Evolutionary conservation across 2,113 vertebrate genomes (phyloP).

Genomic region (Clarias gariepinus): DNA sequence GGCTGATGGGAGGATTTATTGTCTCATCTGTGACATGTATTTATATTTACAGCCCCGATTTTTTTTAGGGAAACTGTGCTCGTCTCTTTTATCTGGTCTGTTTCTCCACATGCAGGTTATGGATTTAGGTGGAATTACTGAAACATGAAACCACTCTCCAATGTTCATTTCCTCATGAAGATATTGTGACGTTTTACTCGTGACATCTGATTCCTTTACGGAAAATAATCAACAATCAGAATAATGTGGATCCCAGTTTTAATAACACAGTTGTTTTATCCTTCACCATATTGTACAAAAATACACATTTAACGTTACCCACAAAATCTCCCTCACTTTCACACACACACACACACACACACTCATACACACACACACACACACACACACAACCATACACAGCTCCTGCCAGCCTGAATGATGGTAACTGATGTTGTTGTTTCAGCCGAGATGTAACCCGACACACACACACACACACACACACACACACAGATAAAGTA

Average conservation of each 20-base stretch:
- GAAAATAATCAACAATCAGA: neutral
- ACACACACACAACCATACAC: conserved; percentile 17
- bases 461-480: neutral
- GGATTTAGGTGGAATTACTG: neutral
- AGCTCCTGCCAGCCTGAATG: neutral
- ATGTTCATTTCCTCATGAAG: neutral
- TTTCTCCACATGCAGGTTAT: neutral
- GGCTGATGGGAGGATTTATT: neutral
- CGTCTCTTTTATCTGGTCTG: neutral
- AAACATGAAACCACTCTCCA: neutral
- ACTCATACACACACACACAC: neutral
- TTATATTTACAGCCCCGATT: neutral
- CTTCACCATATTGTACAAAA: neutral
- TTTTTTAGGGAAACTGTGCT: neutral
- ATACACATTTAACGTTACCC: neutral
- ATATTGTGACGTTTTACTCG: neutral
- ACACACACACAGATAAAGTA: neutral
- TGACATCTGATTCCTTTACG: neutral
- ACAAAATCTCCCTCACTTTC: neutral
- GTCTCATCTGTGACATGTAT: neutral
- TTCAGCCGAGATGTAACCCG: neutral
- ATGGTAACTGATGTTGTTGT: neutral
- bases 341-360: neutral
- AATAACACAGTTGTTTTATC: neutral
- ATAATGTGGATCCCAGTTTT: neutral